Evolutionary conservation across 2,113 vertebrate species (phyloP).

Genomic region (Pluvianellus socialis): DNA sequence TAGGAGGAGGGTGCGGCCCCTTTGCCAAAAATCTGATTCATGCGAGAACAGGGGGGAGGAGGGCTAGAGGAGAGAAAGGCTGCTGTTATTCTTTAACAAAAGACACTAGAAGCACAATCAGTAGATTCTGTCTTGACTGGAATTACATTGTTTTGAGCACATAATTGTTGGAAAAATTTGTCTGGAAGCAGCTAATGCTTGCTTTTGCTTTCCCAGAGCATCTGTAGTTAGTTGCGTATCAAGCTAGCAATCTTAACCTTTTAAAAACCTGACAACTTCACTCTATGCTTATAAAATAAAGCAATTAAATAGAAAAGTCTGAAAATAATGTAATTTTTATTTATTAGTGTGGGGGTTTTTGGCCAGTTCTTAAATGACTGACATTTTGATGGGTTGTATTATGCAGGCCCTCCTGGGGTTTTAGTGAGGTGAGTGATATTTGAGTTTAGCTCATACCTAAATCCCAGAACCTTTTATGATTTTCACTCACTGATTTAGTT

Average conservation of each 20-base stretch:
- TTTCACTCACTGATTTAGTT: not conserved
- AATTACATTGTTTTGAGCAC: slow-evolving; percentile 3
- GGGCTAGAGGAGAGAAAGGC: not conserved
- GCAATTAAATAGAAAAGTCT: not conserved
- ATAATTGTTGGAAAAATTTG: not conserved
- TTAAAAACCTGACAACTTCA: not conserved
- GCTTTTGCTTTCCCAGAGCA: not conserved
- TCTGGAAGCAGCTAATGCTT: not conserved
- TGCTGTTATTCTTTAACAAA: slow-evolving; percentile 48
- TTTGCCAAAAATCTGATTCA: slow-evolving; percentile 43
- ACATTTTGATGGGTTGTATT: not conserved
- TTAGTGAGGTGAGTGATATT: not conserved
- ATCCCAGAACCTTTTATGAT: not conserved
- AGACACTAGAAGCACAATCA: slow-evolving; percentile 13
- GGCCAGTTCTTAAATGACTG: not conserved
- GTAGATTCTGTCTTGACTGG: slow-evolving; percentile 42
- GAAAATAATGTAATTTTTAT: not conserved
- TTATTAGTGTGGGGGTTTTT: not conserved
- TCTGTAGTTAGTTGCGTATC: not conserved
- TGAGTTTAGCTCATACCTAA: not conserved
- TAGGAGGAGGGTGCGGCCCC: not conserved
- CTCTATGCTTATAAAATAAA: not conserved
- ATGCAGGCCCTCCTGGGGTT: not conserved
- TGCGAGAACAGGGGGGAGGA: not conserved
- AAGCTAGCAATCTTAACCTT: not conserved